Percentiles rank a stretch among this genome's conserved stretches.
Evolutionary conservation across 2,113 vertebrate genomes (phyloP).

Genomic region (Ictalurus furcatus): DNA sequence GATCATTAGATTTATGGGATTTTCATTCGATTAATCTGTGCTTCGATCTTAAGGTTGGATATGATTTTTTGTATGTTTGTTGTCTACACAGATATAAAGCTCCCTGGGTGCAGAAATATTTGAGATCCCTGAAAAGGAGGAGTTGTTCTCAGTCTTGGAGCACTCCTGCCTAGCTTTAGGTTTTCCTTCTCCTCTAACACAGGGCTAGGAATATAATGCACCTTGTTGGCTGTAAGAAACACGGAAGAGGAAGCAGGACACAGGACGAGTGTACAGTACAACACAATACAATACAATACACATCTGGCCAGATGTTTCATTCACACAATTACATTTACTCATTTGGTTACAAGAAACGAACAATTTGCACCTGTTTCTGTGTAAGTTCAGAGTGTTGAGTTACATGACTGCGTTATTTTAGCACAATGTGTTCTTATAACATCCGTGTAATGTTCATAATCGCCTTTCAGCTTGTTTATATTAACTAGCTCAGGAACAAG

Average conservation of each 20-base stretch:
- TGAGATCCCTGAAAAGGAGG: background rate
- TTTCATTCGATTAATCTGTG: background rate
- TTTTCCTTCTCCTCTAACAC: background rate
- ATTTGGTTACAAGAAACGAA: background rate
- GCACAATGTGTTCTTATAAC: background rate
- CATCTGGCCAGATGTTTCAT: slow-evolving; percentile 5
- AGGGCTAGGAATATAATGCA: background rate
- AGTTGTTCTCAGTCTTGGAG: background rate
- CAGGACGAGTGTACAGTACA: background rate
- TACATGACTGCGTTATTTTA: background rate
- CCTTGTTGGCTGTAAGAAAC: background rate
- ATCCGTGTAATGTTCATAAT: background rate
- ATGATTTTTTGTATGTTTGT: background rate
- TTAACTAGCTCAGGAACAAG: background rate
- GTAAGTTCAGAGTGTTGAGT: background rate
- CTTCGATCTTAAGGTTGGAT: background rate
- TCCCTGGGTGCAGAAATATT: background rate
- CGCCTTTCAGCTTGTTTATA: too few relatives aligned
- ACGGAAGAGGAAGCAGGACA: background rate
- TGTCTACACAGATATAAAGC: background rate
- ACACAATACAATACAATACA: background rate
- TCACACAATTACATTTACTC: background rate
- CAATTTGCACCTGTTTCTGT: background rate
- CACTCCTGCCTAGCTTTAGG: background rate
- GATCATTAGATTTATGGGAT: background rate